Percentiles rank a stretch among this genome's conserved stretches.
Evolutionary conservation across 2,888 invertebrate species (phyloP).

Genomic region (Tubulanus polymorphus): DNA sequence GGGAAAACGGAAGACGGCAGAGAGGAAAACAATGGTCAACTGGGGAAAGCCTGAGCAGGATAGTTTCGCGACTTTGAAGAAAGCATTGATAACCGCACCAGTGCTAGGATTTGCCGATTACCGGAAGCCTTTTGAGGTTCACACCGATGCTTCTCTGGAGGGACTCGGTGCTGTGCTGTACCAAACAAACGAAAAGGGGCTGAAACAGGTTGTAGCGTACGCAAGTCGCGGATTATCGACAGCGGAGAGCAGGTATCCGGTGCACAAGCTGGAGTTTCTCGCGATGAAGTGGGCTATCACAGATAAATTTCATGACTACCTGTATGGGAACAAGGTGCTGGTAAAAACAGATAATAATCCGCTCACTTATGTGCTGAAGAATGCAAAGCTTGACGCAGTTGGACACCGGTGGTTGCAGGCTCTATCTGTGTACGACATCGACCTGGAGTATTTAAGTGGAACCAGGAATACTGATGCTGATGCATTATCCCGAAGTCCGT

Average conservation of each 20-base stretch:
- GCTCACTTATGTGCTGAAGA: slow-evolving; percentile 12
- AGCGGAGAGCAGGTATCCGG: slow-evolving; percentile 17
- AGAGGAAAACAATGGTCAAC: background rate
- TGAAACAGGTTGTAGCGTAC: slow-evolving; percentile 14
- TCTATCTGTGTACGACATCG: slow-evolving; percentile 13
- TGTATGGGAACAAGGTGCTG: slow-evolving; percentile 10
- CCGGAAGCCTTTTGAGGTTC: slow-evolving; percentile 16
- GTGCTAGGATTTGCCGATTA: slow-evolving; percentile 17
- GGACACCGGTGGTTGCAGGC: slow-evolving; percentile 16
- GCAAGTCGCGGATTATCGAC: slow-evolving; percentile 14
- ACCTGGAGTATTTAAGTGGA: slow-evolving; percentile 6
- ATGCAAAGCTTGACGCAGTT: slow-evolving; percentile 17
- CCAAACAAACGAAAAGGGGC: slow-evolving; percentile 8
- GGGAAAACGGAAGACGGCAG: background rate
- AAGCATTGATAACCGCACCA: slow-evolving; percentile 12
- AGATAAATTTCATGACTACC: slow-evolving; percentile 18
- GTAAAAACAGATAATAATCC: slow-evolving; percentile 18
- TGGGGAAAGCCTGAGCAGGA: slow-evolving; percentile 11
- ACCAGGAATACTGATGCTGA: slow-evolving; percentile 13
- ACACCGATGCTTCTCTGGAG: slow-evolving; percentile 13
- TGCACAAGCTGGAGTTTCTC: slow-evolving; percentile 19
- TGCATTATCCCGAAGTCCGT: slow-evolving; percentile 11
- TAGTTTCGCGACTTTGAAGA: slow-evolving; percentile 11
- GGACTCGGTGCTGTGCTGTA: slow-evolving; percentile 19
- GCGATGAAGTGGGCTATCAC: slow-evolving; percentile 19